These are phyloP conservation scores for Leptarthrus brevirostris DNA, from an alignment of 2,888 invertebrate species.

Conservation along the genomic window DNA sequence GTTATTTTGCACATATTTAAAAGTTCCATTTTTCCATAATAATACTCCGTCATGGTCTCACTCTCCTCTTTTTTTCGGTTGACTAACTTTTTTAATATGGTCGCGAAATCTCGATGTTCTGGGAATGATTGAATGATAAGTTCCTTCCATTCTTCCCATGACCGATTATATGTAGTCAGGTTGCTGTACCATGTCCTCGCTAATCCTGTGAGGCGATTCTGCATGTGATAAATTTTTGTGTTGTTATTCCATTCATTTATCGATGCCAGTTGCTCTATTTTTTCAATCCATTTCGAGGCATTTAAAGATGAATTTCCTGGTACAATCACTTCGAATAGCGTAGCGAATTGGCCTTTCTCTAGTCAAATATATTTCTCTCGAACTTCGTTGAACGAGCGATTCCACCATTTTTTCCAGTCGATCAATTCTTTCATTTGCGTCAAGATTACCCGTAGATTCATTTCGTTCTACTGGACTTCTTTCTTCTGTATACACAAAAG, in stretches of 20 bases:
- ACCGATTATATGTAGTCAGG: background rate
- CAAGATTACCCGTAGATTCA: too few species aligned
- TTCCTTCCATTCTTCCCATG: constrained; percentile 1
- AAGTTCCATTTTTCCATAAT: background rate
- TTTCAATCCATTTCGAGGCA: background rate
- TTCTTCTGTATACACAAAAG: too few species aligned
- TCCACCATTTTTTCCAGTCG: background rate
- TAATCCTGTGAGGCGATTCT: background rate
- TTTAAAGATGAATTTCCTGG: background rate
- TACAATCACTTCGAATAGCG: background rate
- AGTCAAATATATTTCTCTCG: too few species aligned
- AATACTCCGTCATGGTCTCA: too few species aligned
- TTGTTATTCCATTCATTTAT: background rate
- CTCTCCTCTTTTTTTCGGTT: background rate
- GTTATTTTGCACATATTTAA: too few species aligned
- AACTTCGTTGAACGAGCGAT: background rate
- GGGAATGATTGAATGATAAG: background rate
- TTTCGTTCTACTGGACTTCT: too few species aligned
- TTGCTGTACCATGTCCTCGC: background rate
- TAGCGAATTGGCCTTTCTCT: background rate
- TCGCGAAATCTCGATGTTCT: background rate
- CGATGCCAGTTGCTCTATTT: background rate
- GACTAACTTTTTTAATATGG: background rate
- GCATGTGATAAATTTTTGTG: background rate
- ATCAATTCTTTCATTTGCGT: too few species aligned